Base-by-base conservation (phyloP, 2,888 invertebrate species). In the Trichogramma dendrolimi region DNA sequence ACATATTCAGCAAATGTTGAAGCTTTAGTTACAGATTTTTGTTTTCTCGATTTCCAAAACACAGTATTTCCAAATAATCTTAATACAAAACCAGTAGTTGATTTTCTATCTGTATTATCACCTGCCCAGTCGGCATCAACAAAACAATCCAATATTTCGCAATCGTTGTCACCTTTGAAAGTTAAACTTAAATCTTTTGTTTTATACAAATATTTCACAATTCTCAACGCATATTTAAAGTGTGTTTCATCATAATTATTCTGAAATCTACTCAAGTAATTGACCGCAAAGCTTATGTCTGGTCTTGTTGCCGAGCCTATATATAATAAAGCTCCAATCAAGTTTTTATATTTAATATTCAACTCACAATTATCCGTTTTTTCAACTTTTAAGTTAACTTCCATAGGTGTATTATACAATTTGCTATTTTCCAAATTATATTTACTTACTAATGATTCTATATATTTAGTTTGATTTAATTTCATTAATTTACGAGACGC, bases 1-100 rank as follows among this genome's bases (percentile, higher is more conserved):
- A 67, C 64, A 60, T 64, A 67, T 48, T 69, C 67, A 4, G 67
- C 67, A 10, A n/a, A 40, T 27, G 65, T 65, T 10, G 63, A 67
- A 8, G 62, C 46, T 48, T 67, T 67, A 11, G 67, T 67, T 52
- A 67, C 64, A 53, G 56, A 44, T 10, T n/a, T 43, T 56, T 67
- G 67, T 59, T 67, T 69, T 44, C 51, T 14, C 1, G 67, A 64
- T 53, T 65, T 68, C 68, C 67, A 67, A 41, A 41, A 40, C 3
- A 69, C 47, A 2, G 50, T 51, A 58, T 67, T 67, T 49, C 62
- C 62, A 55, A 40, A 67, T 7, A 66, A 27, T 59, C 55, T 62
- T 1, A 55, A 6, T n/a, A 39, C n/a, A 10, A 43, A 46, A n/a
- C 55, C 55, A n/a, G 8, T 55, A n/a, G 55, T 55, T 7, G 27